Conservation (phyloP, 2,888 invertebrate genomes). For the Cephus nigrinus region DNA sequence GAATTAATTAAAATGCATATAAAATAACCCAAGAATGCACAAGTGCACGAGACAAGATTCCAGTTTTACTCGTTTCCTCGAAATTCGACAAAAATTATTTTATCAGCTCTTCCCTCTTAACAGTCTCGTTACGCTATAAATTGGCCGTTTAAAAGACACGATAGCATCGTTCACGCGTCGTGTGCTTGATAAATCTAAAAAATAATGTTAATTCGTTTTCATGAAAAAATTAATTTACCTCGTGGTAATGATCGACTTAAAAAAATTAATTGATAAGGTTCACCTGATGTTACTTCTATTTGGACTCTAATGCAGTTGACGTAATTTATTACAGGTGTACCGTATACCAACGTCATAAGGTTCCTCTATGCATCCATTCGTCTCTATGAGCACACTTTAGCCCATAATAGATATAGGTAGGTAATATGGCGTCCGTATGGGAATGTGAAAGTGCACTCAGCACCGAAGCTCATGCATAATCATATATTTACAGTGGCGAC, state of each 20-base stretch:
- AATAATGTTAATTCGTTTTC: background rate
- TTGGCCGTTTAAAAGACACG: background rate
- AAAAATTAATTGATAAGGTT: background rate
- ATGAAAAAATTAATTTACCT: too few relatives aligned
- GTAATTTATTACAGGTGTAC: background rate
- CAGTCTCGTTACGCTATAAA: background rate
- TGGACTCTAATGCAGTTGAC: background rate
- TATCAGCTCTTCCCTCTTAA: background rate
- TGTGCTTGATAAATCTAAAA: background rate
- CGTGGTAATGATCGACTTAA: too few relatives aligned
- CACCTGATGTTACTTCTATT: background rate
- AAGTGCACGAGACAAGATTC: background rate
- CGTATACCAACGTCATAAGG: background rate
- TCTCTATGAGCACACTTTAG: background rate
- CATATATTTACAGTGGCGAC: constrained; percentile 57
- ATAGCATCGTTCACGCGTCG: background rate
- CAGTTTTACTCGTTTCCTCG: constrained; percentile 32
- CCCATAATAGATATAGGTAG: constrained; percentile 8
- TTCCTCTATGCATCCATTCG: background rate
- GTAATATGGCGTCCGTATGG: constrained; percentile 33
- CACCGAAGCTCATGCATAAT: constrained; percentile 58
- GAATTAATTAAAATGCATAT: constrained; percentile 59
- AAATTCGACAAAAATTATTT: constrained; percentile 51
- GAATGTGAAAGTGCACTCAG: constrained; percentile 57
- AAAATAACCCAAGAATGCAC: constrained; percentile 44